These are phyloP conservation scores for Centropyge bicolor DNA, from an alignment of 2,797 vertebrate species.

Conservation along the genomic window DNA sequence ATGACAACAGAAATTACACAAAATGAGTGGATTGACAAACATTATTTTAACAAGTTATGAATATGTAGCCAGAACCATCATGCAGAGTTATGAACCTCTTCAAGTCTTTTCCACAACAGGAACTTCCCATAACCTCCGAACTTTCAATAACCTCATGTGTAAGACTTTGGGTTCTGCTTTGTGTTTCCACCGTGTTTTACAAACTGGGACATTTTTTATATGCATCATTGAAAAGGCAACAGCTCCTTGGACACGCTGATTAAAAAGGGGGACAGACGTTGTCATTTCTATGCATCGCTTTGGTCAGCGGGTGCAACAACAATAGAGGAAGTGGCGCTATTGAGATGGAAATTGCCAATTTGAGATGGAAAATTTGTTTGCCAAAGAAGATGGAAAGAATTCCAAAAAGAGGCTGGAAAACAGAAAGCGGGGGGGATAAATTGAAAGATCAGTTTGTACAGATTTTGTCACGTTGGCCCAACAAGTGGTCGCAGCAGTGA, in stretches of 20 bases:
- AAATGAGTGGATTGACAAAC: conserved; percentile 47
- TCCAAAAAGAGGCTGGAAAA: neutral
- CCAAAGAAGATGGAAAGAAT: neutral
- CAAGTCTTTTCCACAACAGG: conserved; percentile 55
- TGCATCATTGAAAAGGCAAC: neutral
- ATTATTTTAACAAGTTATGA: conserved; percentile 23
- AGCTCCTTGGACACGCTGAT: neutral
- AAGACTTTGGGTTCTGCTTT: neutral
- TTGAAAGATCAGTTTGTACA: neutral
- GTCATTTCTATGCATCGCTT: neutral
- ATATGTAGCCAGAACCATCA: conserved; percentile 35
- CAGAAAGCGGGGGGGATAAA: neutral
- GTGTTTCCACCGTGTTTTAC: conserved; percentile 24
- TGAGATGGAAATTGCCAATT: neutral
- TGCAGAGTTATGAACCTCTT: conserved; percentile 51
- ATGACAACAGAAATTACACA: conserved; percentile 38
- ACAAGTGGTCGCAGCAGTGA: neutral
- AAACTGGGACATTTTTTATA: neutral
- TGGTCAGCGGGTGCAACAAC: neutral
- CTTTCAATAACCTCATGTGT: neutral
- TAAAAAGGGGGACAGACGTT: neutral
- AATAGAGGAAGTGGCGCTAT: neutral
- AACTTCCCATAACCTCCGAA: conserved; percentile 1
- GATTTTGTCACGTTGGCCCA: too few relatives aligned
- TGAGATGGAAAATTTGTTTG: neutral